phyloP scores from a whole-genome alignment of 2,888 invertebrate genomes.

The Agrochola macilenta region DNA sequence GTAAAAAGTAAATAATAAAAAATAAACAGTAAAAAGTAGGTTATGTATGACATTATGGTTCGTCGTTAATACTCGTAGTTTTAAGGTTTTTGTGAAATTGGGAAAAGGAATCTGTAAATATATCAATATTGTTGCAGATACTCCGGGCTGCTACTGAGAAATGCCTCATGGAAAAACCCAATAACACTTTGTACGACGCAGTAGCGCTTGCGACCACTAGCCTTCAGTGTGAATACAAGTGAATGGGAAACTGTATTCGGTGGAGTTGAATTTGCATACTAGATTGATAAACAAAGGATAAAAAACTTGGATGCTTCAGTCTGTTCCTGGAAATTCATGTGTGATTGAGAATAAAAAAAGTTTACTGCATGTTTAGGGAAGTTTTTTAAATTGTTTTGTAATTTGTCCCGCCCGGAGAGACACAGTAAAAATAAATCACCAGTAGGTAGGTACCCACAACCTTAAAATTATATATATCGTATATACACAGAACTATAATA shows the following conservation, averaged over 20 bases:
- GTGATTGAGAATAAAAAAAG: neutral
- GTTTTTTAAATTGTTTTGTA: slow-evolving; percentile 10
- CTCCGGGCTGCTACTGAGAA: no score
- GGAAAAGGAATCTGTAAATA: no score
- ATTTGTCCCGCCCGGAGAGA: neutral
- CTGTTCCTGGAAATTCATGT: slow-evolving; percentile 5
- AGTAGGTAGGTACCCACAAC: no score
- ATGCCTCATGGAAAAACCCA: neutral
- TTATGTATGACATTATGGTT: no score
- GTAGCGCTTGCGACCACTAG: neutral
- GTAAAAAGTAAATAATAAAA: no score
- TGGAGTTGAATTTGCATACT: slow-evolving; percentile 14
- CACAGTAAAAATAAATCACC: neutral
- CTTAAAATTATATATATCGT: neutral
- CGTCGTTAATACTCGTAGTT: no score
- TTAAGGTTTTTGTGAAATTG: no score
- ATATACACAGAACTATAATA: no score
- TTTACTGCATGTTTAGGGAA: neutral
- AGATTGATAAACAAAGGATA: slow-evolving; percentile 15
- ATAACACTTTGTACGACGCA: neutral
- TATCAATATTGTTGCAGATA: no score
- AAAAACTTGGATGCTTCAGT: neutral
- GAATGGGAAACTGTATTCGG: slow-evolving; percentile 2
- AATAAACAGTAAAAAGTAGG: no score
- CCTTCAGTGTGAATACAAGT: neutral